Conservation (phyloP, 2,797 vertebrate genomes). For the Microctenopoma steveboyesi region DNA sequence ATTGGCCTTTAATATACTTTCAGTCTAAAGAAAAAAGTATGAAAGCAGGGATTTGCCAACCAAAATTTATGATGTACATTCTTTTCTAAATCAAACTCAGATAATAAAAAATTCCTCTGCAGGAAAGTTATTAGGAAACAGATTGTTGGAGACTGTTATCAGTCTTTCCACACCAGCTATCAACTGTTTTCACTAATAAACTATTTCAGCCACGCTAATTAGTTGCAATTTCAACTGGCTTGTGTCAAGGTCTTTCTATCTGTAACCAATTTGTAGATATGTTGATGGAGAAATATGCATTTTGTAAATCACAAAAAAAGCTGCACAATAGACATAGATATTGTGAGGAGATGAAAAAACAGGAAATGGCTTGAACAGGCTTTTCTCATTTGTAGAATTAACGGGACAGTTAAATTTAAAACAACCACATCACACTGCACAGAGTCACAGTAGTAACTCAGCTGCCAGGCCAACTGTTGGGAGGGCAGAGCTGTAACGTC, state of each 20-base stretch:
- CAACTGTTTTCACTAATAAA: slow-evolving; percentile 6
- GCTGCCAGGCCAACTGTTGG: slow-evolving; percentile 35
- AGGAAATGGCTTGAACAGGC: not conserved
- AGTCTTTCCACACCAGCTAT: slow-evolving; percentile 14
- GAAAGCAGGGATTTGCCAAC: slow-evolving; percentile 2
- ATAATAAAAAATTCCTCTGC: slow-evolving; percentile 41
- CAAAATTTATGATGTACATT: slow-evolving; percentile 12
- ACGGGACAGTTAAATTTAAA: too few species aligned
- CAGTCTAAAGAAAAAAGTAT: not conserved
- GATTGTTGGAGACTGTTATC: not conserved
- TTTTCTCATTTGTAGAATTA: too few species aligned
- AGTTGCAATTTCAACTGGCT: not conserved
- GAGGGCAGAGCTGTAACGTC: slow-evolving; percentile 17
- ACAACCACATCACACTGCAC: not conserved
- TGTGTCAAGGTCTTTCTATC: not conserved
- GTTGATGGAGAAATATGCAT: too few species aligned
- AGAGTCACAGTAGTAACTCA: slow-evolving; percentile 8
- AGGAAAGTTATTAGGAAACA: slow-evolving; percentile 17
- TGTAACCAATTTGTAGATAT: not conserved
- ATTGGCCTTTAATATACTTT: too few species aligned
- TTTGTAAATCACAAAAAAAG: too few species aligned
- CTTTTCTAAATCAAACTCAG: slow-evolving; percentile 33
- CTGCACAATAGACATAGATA: not conserved
- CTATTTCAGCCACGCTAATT: slow-evolving; percentile 10
- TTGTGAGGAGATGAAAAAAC: not conserved